Percentiles rank a stretch among this genome's conserved stretches.
Conservation (phyloP, 2,888 invertebrate species). For the Mermis nigrescens region DNA sequence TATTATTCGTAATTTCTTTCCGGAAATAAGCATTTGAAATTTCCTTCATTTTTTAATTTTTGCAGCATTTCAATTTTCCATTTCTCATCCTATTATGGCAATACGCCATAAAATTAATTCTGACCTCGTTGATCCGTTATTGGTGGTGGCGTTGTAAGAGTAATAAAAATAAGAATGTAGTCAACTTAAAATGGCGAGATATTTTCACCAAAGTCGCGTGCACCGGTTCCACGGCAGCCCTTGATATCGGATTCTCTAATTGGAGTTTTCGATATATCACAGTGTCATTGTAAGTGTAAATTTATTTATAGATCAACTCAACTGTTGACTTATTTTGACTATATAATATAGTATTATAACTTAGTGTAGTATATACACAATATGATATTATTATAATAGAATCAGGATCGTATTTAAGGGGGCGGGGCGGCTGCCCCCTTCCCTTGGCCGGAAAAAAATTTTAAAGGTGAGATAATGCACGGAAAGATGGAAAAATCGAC, state of each 20-base stretch:
- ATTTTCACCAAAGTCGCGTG: conserved; percentile 27
- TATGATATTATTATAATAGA: too few species aligned
- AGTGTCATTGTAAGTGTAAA: conserved; percentile 68
- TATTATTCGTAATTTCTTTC: too few species aligned
- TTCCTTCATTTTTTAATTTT: conserved; percentile 19
- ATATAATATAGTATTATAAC: too few species aligned
- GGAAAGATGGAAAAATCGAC: too few species aligned
- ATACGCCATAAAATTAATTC: conserved; percentile 62
- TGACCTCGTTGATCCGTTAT: conserved; percentile 52
- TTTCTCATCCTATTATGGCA: conserved; percentile 73
- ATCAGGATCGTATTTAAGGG: too few species aligned
- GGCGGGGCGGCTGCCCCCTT: too few species aligned
- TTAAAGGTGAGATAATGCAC: too few species aligned
- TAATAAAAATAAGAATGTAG: not conserved
- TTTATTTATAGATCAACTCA: too few species aligned
- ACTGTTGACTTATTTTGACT: too few species aligned
- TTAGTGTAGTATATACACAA: too few species aligned
- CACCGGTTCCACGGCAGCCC: conserved; percentile 70
- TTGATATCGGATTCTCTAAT: conserved; percentile 92
- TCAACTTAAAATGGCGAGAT: conserved; percentile 13
- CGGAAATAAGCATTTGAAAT: too few species aligned
- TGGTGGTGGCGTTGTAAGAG: not conserved
- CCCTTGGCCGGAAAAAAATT: too few species aligned
- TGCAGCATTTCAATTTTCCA: conserved; percentile 67
- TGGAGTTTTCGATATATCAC: conserved; percentile 90